A percentile compares a stretch with the other conserved stretches of the same genome.
These are phyloP conservation scores for Oncopodura yosiiana DNA, from an alignment of 1,140 invertebrate genomes.

Conservation along the genomic window DNA sequence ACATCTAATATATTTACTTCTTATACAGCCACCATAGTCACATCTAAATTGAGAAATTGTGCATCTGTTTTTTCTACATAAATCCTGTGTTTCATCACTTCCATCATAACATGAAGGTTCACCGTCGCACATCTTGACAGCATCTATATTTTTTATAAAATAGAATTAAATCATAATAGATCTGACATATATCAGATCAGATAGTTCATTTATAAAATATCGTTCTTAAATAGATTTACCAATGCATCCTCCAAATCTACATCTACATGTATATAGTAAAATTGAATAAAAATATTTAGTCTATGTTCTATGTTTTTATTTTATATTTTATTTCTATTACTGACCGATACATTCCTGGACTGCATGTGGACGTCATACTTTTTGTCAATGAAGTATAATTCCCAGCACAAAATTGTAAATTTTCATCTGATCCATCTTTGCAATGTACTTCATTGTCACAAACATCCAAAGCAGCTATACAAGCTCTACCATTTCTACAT, in stretches of 20 bases:
- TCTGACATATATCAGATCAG: background rate
- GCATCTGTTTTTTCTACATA: slow-evolving; percentile 24
- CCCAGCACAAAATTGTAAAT: slow-evolving; percentile 18
- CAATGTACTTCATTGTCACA: slow-evolving; percentile 24
- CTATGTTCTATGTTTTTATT: no score
- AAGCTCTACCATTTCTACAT: slow-evolving; percentile 18
- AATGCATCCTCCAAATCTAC: slow-evolving; percentile 23
- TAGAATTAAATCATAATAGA: background rate
- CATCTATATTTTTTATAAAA: background rate
- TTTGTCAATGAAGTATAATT: slow-evolving; percentile 19
- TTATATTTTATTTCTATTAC: no score
- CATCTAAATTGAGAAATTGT: slow-evolving; percentile 22
- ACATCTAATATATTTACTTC: background rate
- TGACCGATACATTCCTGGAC: slow-evolving; percentile 25
- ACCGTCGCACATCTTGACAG: slow-evolving; percentile 21
- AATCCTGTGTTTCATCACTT: slow-evolving; percentile 24
- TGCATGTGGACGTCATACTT: slow-evolving; percentile 10
- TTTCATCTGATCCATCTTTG: slow-evolving; percentile 25
- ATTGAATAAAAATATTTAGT: no score
- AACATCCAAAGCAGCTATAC: slow-evolving; percentile 20
- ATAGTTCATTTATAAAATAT: background rate
- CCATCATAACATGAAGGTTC: slow-evolving; percentile 18
- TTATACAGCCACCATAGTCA: slow-evolving; percentile 22
- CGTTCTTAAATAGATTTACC: background rate
- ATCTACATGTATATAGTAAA: no score